Evolutionary conservation across 1,140 invertebrate genomes (phyloP).

Genomic region (Lepidostoma basale): DNA sequence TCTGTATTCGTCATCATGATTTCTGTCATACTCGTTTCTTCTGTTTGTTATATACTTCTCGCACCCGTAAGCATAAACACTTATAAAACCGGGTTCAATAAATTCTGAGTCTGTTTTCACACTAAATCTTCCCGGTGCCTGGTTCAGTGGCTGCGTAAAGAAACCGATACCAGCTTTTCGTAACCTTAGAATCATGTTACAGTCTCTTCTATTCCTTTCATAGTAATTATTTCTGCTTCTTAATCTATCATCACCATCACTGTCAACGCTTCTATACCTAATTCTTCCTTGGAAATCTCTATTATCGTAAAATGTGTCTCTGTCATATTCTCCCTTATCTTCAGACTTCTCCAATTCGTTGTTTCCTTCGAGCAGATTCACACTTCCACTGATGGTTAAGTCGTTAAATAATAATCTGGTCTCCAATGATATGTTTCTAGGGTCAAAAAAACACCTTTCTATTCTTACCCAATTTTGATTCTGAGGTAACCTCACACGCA

Average conservation of each 20-base stretch:
- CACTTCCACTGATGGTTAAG: slow-evolving; percentile 75
- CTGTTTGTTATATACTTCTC: slow-evolving; percentile 57
- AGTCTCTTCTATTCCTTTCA: slow-evolving; percentile 61
- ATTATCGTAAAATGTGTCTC: slow-evolving; percentile 41
- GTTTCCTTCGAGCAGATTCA: slow-evolving; percentile 65
- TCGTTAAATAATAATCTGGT: slow-evolving; percentile 79
- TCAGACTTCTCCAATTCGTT: slow-evolving; percentile 50
- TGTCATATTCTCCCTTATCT: slow-evolving; percentile 27
- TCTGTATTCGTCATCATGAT: slow-evolving; percentile 53
- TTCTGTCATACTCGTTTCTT: slow-evolving; percentile 46
- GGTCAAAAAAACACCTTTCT: slow-evolving; percentile 76
- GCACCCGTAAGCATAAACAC: slow-evolving; percentile 82
- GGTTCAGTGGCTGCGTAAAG: slow-evolving; percentile 59
- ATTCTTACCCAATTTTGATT: slow-evolving; percentile 70
- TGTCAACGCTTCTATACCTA: slow-evolving; percentile 45
- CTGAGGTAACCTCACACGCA: slow-evolving; percentile 67
- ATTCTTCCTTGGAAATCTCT: slow-evolving; percentile 48
- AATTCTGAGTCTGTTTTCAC: slow-evolving; percentile 82
- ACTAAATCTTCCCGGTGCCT: slow-evolving; percentile 68
- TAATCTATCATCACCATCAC: slow-evolving; percentile 5
- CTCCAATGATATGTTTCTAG: slow-evolving; percentile 72
- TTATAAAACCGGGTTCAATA: slow-evolving; percentile 80
- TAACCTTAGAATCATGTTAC: slow-evolving; percentile 79
- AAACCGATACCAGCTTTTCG: slow-evolving; percentile 79
- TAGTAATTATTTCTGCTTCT: slow-evolving; percentile 31